A percentile compares a stretch with the other conserved stretches of the same genome.
phyloP scores from a whole-genome alignment of 2,888 invertebrate genomes.

The Limnephilus rhombicus region DNA sequence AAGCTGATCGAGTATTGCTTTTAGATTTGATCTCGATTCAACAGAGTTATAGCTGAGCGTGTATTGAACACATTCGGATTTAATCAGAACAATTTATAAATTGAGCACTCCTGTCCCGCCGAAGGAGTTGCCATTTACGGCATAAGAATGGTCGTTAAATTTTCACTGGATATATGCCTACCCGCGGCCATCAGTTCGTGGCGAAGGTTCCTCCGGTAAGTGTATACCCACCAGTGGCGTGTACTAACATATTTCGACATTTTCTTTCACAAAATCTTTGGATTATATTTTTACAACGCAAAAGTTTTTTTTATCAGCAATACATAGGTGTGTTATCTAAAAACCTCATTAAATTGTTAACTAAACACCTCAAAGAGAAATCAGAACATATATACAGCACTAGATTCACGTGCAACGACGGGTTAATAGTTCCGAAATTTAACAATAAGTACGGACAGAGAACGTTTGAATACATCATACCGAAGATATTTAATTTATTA shows the following conservation, averaged over 20 bases:
- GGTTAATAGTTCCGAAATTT: no score
- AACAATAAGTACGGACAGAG: no score
- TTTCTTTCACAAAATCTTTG: not conserved
- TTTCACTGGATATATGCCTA: not conserved
- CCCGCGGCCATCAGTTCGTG: not conserved
- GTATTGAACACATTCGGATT: not conserved
- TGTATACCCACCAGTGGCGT: not conserved
- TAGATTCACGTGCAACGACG: no score
- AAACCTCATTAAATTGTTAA: no score
- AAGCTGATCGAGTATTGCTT: not conserved
- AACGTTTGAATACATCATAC: no score
- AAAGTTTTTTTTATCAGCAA: not conserved
- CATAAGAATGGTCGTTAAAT: constrained; percentile 9
- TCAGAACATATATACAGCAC: no score
- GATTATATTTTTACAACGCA: not conserved
- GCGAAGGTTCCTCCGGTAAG: not conserved
- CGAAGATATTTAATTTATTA: no score
- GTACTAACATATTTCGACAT: not conserved
- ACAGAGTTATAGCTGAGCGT: not conserved
- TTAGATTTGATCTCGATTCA: not conserved
- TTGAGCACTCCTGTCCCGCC: constrained; percentile 6
- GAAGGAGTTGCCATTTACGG: constrained; percentile 1
- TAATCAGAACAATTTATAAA: not conserved
- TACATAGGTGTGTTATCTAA: no score
- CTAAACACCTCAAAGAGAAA: no score